Evolutionary conservation across 2,797 vertebrate genomes (phyloP).

Genomic region (Poecilia velifera): DNA sequence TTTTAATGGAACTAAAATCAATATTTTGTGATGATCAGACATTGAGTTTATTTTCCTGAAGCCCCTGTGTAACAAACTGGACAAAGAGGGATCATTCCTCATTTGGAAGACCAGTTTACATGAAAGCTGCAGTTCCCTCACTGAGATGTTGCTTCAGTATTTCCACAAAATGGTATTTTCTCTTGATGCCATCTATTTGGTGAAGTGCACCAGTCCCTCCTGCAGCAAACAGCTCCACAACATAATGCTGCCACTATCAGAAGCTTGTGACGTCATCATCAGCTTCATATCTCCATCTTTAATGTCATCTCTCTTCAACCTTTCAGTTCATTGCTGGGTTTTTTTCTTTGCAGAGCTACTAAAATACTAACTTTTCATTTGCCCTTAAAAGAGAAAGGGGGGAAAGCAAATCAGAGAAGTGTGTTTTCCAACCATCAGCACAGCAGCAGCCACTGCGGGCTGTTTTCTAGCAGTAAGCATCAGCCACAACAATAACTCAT

Average conservation of each 20-base stretch:
- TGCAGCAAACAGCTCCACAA: not conserved
- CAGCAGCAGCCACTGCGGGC: not conserved
- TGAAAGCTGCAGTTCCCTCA: not conserved
- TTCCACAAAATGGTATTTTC: not conserved
- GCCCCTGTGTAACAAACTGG: not conserved
- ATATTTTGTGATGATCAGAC: not conserved
- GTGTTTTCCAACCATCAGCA: constrained; percentile 7
- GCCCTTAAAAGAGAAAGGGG: not conserved
- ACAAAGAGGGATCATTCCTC: not conserved
- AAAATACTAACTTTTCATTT: constrained; percentile 5
- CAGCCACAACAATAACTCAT: not conserved
- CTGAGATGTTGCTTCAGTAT: not conserved
- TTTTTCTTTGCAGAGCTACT: constrained; percentile 9
- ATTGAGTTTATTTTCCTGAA: not conserved
- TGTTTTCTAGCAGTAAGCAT: constrained; percentile 12
- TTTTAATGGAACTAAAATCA: not conserved
- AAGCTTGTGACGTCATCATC: not conserved
- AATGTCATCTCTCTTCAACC: not conserved
- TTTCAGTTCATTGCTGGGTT: not conserved
- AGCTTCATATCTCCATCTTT: not conserved
- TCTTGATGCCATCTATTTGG: not conserved
- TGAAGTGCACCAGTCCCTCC: no score
- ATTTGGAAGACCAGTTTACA: not conserved
- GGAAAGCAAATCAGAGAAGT: constrained; percentile 3
- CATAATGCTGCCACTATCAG: not conserved